Percentiles rank a stretch among this genome's conserved stretches.
phyloP scores from a whole-genome alignment of 2,113 vertebrate species.

The Sigmodon hispidus region DNA sequence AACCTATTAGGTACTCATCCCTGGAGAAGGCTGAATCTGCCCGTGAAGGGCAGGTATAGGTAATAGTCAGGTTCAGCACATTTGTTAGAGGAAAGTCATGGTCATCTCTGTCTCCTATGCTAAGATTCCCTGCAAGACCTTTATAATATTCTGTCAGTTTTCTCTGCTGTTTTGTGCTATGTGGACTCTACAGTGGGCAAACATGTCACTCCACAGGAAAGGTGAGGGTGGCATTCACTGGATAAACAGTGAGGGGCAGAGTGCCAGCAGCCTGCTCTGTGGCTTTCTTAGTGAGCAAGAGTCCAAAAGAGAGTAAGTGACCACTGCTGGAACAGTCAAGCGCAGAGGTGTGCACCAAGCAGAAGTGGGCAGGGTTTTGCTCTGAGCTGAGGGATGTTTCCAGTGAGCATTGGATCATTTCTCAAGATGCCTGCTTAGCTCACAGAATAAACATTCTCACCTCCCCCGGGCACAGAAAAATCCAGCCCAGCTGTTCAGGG shows the following conservation, averaged over 20 bases:
- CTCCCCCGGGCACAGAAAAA: conserved; percentile 22
- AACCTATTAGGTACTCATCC: neutral
- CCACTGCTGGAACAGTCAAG: too few species aligned
- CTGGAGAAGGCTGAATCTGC: neutral
- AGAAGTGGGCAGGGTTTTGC: neutral
- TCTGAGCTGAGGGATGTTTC: neutral
- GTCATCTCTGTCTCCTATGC: neutral
- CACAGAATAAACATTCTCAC: neutral
- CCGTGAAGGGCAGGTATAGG: neutral
- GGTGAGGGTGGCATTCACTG: neutral
- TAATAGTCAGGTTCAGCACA: neutral
- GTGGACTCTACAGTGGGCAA: neutral
- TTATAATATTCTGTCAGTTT: neutral
- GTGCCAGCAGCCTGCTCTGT: too few species aligned
- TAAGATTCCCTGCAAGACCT: neutral
- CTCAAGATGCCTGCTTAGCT: neutral
- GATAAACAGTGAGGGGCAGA: neutral
- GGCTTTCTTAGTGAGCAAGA: neutral
- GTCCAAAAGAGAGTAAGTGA: neutral
- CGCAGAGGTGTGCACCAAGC: too few species aligned
- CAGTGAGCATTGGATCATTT: neutral
- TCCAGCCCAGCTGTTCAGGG: conserved; percentile 8
- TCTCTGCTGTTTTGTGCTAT: neutral
- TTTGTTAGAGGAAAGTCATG: neutral
- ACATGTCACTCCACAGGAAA: neutral